Evolutionary conservation across 2,797 vertebrate species (phyloP).

Genomic region (Otolemur crassicaudatus): DNA sequence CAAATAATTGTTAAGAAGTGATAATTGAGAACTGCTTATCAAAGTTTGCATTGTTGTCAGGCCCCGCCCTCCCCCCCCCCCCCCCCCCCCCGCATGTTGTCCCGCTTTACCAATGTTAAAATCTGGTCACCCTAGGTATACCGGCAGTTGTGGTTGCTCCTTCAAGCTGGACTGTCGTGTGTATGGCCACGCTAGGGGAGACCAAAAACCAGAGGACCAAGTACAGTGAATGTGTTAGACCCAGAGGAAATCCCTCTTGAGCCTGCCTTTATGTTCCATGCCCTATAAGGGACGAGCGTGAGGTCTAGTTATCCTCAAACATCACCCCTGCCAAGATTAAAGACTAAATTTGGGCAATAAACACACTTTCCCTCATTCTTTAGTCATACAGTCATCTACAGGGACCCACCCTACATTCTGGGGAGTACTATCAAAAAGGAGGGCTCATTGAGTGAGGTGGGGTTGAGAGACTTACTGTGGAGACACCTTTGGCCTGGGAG

Average conservation of each 20-base stretch:
- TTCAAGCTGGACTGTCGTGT: not conserved
- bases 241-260: not conserved
- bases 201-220: not conserved
- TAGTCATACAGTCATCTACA: not conserved
- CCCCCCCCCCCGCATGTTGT: too few relatives aligned
- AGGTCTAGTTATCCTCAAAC: not conserved
- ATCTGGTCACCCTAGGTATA: too few relatives aligned
- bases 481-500: not conserved
- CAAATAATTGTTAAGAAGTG: too few relatives aligned
- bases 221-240: not conserved
- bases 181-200: not conserved
- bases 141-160: not conserved
- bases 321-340: not conserved
- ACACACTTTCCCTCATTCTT: too few relatives aligned
- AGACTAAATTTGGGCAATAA: constrained; percentile 10
- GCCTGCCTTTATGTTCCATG: not conserved
- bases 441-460: not conserved
- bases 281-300: not conserved
- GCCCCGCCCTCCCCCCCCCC: too few relatives aligned
- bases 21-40: too few relatives aligned
- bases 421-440: not conserved
- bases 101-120: too few relatives aligned
- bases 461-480: not conserved
- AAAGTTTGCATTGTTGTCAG: too few relatives aligned
- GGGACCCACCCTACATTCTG: not conserved